A percentile compares a stretch with the other conserved stretches of the same genome.
These are phyloP conservation scores for Apamea anceps DNA, from an alignment of 2,888 invertebrate genomes.

Conservation along the genomic window DNA sequence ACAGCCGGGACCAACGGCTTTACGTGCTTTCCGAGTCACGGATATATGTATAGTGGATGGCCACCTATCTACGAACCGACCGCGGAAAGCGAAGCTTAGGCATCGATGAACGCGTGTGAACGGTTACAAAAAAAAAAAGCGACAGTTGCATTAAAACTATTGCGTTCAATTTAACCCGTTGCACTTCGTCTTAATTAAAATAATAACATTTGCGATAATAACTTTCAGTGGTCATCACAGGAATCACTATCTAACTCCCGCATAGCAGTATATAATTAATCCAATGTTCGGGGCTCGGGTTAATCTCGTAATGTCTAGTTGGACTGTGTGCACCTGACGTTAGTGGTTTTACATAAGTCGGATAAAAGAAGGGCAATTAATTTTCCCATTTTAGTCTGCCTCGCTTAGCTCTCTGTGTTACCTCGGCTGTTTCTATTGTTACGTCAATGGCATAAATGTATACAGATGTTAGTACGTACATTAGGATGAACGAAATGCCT, in stretches of 20 bases:
- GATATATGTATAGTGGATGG: neutral
- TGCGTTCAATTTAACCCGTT: neutral
- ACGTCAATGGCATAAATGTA: conserved; percentile 23
- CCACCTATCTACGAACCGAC: neutral
- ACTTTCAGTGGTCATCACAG: neutral
- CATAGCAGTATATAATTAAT: neutral
- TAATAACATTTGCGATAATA: neutral
- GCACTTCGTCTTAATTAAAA: neutral
- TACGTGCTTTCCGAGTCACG: neutral
- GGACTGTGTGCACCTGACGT: conserved; percentile 18
- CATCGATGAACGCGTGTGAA: no score
- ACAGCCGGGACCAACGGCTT: neutral
- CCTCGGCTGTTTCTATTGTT: conserved; percentile 14
- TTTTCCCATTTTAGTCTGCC: conserved; percentile 38
- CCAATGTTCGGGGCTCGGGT: neutral
- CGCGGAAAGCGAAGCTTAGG: neutral
- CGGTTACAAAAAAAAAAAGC: neutral
- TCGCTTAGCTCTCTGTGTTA: conserved; percentile 16
- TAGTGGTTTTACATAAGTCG: conserved; percentile 25
- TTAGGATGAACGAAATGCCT: conserved; percentile 26
- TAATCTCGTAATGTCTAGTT: conserved; percentile 11
- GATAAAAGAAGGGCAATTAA: conserved; percentile 25
- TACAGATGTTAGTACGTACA: conserved; percentile 2
- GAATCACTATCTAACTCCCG: neutral
- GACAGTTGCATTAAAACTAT: neutral